phyloP scores from a whole-genome alignment of 1,140 invertebrate species.

The Uloborus diversus region DNA sequence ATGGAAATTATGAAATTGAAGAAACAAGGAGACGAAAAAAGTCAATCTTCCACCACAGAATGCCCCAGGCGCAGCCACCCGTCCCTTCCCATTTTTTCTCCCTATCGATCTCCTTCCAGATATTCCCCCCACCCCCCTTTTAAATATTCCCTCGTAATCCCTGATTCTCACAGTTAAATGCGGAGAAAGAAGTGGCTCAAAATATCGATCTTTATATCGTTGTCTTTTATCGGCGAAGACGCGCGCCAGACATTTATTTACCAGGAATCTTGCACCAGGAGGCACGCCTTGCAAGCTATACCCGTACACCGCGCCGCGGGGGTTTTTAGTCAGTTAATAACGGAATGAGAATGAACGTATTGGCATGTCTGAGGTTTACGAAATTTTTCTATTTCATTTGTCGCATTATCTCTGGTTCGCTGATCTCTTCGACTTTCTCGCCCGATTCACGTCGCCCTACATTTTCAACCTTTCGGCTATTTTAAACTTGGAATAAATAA shows the following conservation, averaged over 20 bases:
- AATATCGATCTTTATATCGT: slow-evolving; percentile 51
- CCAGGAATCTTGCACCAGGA: background rate
- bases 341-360: slow-evolving; percentile 7
- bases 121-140: slow-evolving; percentile 1
- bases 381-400: background rate
- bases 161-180: slow-evolving; percentile 50
- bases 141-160: slow-evolving; percentile 24
- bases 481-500: slow-evolving; percentile 37
- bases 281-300: slow-evolving; percentile 17
- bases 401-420: slow-evolving; percentile 21
- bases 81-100: slow-evolving; percentile 33
- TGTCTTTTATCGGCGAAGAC: slow-evolving; percentile 31
- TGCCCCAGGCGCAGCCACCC: background rate
- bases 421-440: background rate
- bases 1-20: no score
- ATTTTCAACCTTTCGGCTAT: slow-evolving; percentile 38
- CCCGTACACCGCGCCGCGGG: slow-evolving; percentile 33
- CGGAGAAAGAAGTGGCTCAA: slow-evolving; percentile 37
- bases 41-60: background rate
- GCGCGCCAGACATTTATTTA: slow-evolving; percentile 38
- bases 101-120: slow-evolving; percentile 45
- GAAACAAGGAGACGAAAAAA: background rate
- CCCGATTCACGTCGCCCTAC: background rate
- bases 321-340: slow-evolving; percentile 42
- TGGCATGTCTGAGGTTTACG: slow-evolving; percentile 19